phyloP scores from a whole-genome alignment of 2,113 vertebrate genomes.

The Thunnus thynnus region DNA sequence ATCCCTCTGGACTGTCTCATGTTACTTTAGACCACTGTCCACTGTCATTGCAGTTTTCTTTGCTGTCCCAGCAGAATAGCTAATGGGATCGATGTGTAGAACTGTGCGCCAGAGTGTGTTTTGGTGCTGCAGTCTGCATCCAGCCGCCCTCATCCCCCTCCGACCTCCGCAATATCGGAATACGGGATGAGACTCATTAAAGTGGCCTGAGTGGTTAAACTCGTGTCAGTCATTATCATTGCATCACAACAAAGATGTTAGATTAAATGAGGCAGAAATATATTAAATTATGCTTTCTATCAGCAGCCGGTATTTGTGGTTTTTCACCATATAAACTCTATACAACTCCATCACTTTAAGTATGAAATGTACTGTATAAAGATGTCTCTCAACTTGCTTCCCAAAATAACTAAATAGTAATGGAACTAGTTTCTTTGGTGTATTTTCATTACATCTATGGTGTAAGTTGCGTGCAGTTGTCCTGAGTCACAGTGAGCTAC shows the following conservation, averaged over 20 bases:
- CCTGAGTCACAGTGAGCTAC: background rate
- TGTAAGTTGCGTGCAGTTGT: background rate
- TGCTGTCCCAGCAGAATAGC: slow-evolving; percentile 73
- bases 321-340: background rate
- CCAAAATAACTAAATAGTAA: background rate
- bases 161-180: slow-evolving; percentile 74
- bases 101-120: slow-evolving; percentile 54
- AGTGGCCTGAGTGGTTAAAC: background rate
- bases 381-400: background rate
- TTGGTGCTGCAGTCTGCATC: slow-evolving; percentile 75
- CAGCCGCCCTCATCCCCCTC: slow-evolving; percentile 13
- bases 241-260: background rate
- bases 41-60: slow-evolving; percentile 66
- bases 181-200: slow-evolving; percentile 67
- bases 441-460: background rate
- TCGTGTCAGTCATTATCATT: background rate
- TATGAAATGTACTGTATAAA: background rate
- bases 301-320: background rate
- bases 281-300: background rate
- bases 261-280: background rate
- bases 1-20: slow-evolving; percentile 26
- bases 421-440: background rate
- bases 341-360: background rate
- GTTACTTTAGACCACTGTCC: slow-evolving; percentile 40
- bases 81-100: slow-evolving; percentile 66